A percentile compares a stretch with the other conserved stretches of the same genome.
These are phyloP conservation scores for Esox niger DNA, from an alignment of 2,113 vertebrate genomes.

Conservation along the genomic window DNA sequence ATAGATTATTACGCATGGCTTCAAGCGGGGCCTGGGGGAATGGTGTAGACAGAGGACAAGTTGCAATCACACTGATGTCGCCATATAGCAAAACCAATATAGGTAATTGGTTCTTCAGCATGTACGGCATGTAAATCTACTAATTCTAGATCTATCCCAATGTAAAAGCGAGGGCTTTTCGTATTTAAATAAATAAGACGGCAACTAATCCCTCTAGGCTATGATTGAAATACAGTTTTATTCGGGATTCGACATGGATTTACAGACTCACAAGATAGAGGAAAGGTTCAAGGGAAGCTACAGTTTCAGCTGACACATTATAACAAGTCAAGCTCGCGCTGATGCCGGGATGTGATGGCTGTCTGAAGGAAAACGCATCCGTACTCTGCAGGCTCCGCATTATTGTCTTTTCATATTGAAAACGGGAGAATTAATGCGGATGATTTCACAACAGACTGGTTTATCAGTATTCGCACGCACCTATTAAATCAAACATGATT, in stretches of 20 bases:
- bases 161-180: not conserved
- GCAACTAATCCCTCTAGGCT: not conserved
- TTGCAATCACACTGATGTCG: constrained; percentile 58
- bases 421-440: constrained; percentile 23
- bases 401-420: constrained; percentile 26
- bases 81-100: constrained; percentile 37
- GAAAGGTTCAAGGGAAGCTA: constrained; percentile 7
- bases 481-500: constrained; percentile 18
- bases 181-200: constrained; percentile 8
- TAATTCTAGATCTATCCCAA: not conserved
- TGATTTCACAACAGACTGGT: constrained; percentile 34
- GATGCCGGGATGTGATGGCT: constrained; percentile 29
- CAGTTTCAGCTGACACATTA: constrained; percentile 37
- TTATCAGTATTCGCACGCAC: constrained; percentile 34
- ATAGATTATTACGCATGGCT: constrained; percentile 62
- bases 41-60: not conserved
- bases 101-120: constrained; percentile 21
- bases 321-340: constrained; percentile 20
- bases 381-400: constrained; percentile 6
- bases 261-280: constrained; percentile 30
- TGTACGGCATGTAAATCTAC: not conserved
- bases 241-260: constrained; percentile 43
- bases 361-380: constrained; percentile 31
- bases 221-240: constrained; percentile 8
- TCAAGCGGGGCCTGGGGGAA: constrained; percentile 7